Evolutionary conservation across 2,797 vertebrate genomes (phyloP).

Genomic region (Micromesistius poutassou): DNA sequence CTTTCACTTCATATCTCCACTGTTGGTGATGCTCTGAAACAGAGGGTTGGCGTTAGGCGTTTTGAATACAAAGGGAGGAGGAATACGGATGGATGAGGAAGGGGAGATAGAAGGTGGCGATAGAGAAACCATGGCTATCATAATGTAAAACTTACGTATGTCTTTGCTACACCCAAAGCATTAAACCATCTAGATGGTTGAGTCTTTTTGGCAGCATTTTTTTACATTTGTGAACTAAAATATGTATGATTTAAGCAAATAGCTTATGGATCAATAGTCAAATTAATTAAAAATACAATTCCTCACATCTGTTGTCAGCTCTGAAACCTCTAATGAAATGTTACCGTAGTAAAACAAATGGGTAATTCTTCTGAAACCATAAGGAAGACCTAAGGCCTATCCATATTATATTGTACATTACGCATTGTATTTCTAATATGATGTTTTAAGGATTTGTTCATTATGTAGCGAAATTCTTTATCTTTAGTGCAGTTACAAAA

Average conservation of each 20-base stretch:
- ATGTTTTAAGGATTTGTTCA: neutral
- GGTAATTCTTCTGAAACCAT: neutral
- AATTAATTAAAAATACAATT: too few species aligned
- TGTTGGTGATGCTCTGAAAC: neutral
- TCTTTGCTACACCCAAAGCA: neutral
- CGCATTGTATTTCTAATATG: neutral
- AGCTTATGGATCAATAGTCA: too few species aligned
- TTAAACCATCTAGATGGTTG: neutral
- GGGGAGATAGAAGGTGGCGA: neutral
- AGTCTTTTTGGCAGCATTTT: neutral
- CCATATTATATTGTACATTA: neutral
- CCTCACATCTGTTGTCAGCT: too few species aligned
- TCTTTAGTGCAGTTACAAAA: neutral
- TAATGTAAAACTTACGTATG: neutral
- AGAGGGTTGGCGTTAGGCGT: neutral
- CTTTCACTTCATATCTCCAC: neutral
- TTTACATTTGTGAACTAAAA: too few species aligned
- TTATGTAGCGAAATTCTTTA: neutral
- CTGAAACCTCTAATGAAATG: too few species aligned
- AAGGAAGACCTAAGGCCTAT: neutral
- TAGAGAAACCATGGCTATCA: neutral
- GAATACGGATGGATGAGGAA: neutral
- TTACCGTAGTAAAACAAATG: too few species aligned
- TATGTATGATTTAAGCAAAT: too few species aligned
- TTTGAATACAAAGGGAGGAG: neutral